These are phyloP conservation scores for Plutomurus gul DNA, from an alignment of 1,140 invertebrate genomes.

Conservation along the genomic window DNA sequence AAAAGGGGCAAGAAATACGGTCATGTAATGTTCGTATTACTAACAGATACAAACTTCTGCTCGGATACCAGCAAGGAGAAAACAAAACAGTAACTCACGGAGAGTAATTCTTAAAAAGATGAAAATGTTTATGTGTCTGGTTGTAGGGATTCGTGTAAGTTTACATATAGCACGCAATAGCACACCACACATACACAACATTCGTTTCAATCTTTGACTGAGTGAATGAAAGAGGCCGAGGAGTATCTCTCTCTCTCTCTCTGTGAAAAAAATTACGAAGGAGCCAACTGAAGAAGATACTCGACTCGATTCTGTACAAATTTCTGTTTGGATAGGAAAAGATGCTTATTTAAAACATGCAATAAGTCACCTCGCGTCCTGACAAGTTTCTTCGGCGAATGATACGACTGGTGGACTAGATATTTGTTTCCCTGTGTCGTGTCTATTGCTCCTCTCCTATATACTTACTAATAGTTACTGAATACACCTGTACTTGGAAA, in stretches of 20 bases:
- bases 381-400: slow-evolving; percentile 36
- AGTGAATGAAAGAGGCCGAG: background rate
- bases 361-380: slow-evolving; percentile 48
- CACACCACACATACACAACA: slow-evolving; percentile 5
- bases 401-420: background rate
- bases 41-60: background rate
- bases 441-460: background rate
- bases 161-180: slow-evolving; percentile 14
- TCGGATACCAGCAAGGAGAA: background rate
- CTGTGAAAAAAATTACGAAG: slow-evolving; percentile 36
- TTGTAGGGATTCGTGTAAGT: slow-evolving; percentile 8
- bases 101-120: background rate
- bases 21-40: background rate
- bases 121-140: slow-evolving; percentile 19
- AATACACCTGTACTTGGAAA: background rate
- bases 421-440: background rate
- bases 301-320: slow-evolving; percentile 43
- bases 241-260: too few species aligned
- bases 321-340: slow-evolving; percentile 51
- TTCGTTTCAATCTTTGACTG: slow-evolving; percentile 12
- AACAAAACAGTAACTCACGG: background rate
- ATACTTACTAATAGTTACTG: background rate
- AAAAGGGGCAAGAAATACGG: background rate
- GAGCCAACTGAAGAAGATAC: background rate
- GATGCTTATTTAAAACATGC: slow-evolving; percentile 50